Percentiles rank a stretch among this genome's conserved stretches.
phyloP scores from a whole-genome alignment of 1,140 invertebrate genomes.

The Aphelenchoides avenae region DNA sequence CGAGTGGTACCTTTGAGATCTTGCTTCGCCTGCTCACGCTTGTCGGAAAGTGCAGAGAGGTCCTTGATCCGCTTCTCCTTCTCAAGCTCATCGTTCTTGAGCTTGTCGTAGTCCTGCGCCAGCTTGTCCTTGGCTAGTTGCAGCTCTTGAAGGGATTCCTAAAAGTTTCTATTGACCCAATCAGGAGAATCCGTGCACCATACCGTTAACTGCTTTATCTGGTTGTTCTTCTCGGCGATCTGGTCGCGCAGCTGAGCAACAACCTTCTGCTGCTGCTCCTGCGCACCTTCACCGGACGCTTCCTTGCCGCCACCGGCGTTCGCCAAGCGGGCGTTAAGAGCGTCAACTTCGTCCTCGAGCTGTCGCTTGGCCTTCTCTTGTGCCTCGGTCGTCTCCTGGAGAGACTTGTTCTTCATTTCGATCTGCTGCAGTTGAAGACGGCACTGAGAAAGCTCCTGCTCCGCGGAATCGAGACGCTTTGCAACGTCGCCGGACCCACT shows the following conservation, averaged over 20 bases:
- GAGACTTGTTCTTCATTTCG: constrained; percentile 86
- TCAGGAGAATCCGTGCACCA: background rate
- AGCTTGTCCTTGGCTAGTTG: constrained; percentile 85
- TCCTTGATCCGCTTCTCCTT: constrained; percentile 91
- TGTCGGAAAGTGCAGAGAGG: constrained; percentile 65
- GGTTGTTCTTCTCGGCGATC: constrained; percentile 81
- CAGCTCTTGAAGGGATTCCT: constrained; percentile 83
- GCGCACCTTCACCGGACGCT: constrained; percentile 84
- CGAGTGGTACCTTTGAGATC: constrained; percentile 77
- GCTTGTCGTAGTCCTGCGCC: constrained; percentile 85
- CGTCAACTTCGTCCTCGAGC: constrained; percentile 75
- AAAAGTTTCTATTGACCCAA: constrained; percentile 36
- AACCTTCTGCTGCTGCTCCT: constrained; percentile 89
- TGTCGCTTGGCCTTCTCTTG: constrained; percentile 85
- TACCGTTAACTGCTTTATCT: constrained; percentile 76
- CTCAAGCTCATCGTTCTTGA: constrained; percentile 87
- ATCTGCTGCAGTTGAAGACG: constrained; percentile 87
- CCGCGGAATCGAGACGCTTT: constrained; percentile 83
- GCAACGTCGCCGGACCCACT: constrained; percentile 78
- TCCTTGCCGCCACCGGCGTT: constrained; percentile 62
- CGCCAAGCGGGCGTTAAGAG: constrained; percentile 77
- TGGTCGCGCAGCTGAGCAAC: constrained; percentile 73
- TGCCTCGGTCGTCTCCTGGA: constrained; percentile 90
- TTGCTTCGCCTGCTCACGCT: constrained; percentile 87
- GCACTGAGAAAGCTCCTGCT: constrained; percentile 84